A percentile compares a stretch with the other conserved stretches of the same genome.
Evolutionary conservation across 2,888 invertebrate genomes (phyloP).

Genomic region (Synanthedon tipuliformis): DNA sequence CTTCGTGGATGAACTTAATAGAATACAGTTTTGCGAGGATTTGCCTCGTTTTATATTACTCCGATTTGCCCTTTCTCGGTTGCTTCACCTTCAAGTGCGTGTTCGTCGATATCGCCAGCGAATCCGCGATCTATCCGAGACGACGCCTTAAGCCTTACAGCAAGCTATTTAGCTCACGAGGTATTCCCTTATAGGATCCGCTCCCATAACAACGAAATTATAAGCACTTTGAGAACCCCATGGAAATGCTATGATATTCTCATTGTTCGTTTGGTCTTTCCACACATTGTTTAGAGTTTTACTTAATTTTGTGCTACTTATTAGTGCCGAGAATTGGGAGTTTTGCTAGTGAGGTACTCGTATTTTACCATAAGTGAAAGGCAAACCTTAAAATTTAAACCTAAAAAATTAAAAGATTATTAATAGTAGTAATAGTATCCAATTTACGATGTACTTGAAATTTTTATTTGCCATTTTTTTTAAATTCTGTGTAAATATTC

Average conservation of each 20-base stretch:
- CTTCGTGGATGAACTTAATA: slow-evolving; percentile 41
- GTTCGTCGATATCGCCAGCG: slow-evolving; percentile 35
- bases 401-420: too few relatives aligned
- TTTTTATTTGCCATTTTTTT: too few relatives aligned
- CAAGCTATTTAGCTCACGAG: slow-evolving; percentile 1
- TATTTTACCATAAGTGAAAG: too few relatives aligned
- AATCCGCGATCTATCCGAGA: slow-evolving; percentile 25
- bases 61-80: slow-evolving; percentile 65
- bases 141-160: not conserved
- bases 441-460: too few relatives aligned
- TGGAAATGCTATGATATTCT: not conserved
- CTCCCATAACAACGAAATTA: slow-evolving; percentile 1
- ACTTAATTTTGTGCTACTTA: too few relatives aligned
- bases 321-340: too few relatives aligned
- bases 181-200: slow-evolving; percentile 8
- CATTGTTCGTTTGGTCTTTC: not conserved
- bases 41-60: slow-evolving; percentile 65
- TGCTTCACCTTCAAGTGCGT: slow-evolving; percentile 62
- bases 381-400: too few relatives aligned
- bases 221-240: not conserved
- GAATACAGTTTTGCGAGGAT: slow-evolving; percentile 57
- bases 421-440: too few relatives aligned
- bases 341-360: too few relatives aligned
- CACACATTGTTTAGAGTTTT: too few relatives aligned
- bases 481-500: too few relatives aligned